Base-by-base conservation (phyloP, 2,888 invertebrate species). In the Chironomus riparius region DNA sequence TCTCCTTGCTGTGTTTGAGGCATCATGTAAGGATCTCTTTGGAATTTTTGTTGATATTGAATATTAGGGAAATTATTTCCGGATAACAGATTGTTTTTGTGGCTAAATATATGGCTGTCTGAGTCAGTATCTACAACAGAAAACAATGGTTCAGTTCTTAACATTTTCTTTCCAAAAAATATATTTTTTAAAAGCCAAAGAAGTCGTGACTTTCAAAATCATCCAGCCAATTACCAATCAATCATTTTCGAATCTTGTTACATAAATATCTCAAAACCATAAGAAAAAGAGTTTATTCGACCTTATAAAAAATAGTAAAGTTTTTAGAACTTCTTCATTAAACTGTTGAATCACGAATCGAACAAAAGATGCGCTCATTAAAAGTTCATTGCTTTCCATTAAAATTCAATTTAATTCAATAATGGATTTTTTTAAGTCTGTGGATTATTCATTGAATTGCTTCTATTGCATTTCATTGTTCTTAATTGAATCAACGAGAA, bases 51-150 rank as follows among this genome's bases (percentile, higher is more conserved):
- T 13, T 62, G 70, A 65, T 47, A 70, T 65, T 76, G 76, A 13
- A 15, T 65, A 13, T 47, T 47, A 10, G 38, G 38, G 10, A 38
- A 38, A 48, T 68, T 70, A 56, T 61, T 76, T 79, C 87, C 86
- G 79, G 90, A 83, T 80, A 87, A 87, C 80, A 90, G 83, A 75
- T 90, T 90, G 79, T 86, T 89, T 84, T 90, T 91, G 85, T 91
- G 91, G 82, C 88, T 91, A 84, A 91, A 91, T 81, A 90, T 90
- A 81, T 88, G 90, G 79, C 89, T 89, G 78, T 85, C 85, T 77
- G 85, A 84, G 79, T 85, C 85, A 81, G 83, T 83, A 81, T 85
- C 85, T 85, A 80, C 78, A 76, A 79, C 0, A 4, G 15, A 56
- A 56, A n/a, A 78, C n/a, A n/a, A n/a, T n/a, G n/a, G n/a, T n/a